phyloP scores from a whole-genome alignment of 2,113 vertebrate species.

The Myotis brandtii region DNA sequence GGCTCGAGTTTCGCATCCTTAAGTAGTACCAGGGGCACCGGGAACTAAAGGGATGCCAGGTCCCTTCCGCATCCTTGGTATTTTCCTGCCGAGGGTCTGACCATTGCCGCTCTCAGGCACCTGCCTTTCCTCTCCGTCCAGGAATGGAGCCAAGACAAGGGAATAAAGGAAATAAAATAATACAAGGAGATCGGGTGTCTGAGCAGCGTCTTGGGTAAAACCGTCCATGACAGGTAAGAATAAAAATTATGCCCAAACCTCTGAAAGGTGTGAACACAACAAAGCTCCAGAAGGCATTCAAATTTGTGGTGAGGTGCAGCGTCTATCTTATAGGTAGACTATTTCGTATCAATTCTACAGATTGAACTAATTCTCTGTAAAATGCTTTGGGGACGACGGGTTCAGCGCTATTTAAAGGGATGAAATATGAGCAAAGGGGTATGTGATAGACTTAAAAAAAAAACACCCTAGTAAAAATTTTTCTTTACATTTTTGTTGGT shows the following conservation, averaged over 20 bases:
- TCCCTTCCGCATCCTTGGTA: background rate
- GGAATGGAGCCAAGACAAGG: constrained; percentile 43
- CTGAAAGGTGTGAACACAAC: constrained; percentile 50
- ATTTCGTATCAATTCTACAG: background rate
- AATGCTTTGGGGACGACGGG: constrained; percentile 45
- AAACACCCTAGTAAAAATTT: background rate
- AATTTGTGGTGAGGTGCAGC: background rate
- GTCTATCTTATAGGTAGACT: background rate
- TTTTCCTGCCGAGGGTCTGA: background rate
- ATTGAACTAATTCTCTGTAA: background rate
- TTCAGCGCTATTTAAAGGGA: constrained; percentile 31
- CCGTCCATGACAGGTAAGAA: constrained; percentile 74
- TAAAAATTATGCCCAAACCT: constrained; percentile 39
- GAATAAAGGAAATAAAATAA: constrained; percentile 68
- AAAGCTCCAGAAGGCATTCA: constrained; percentile 11
- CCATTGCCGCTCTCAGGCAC: constrained; percentile 60
- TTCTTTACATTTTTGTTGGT: background rate
- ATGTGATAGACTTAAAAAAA: background rate
- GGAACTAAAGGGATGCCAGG: background rate
- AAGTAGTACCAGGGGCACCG: background rate
- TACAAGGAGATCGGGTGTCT: constrained; percentile 76
- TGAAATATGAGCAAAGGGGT: background rate
- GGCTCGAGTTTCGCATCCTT: background rate
- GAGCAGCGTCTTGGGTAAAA: constrained; percentile 65
- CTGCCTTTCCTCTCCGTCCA: constrained; percentile 56